Evolutionary conservation across 30 jellyfish, hydroid and myxozoan genomes (phyloP).

Genomic region (Hydra vulgaris): DNA sequence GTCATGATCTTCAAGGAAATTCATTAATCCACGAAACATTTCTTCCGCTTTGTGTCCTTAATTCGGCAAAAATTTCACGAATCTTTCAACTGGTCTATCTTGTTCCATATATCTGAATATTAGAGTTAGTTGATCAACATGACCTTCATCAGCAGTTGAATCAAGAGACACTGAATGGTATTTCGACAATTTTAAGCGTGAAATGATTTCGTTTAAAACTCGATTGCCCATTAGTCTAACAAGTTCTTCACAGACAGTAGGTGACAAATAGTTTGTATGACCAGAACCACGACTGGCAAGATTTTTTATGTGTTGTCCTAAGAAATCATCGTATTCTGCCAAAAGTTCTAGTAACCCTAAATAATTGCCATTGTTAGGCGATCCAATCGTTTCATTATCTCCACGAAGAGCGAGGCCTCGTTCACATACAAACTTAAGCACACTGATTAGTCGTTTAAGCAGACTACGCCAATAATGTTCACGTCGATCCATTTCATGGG

Average conservation of each 20-base stretch:
- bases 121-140: slow-evolving; percentile 4
- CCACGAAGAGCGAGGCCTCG: slow-evolving; percentile 11
- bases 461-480: neutral
- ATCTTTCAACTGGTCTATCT: neutral
- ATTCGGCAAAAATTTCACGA: neutral
- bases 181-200: neutral
- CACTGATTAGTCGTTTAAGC: neutral
- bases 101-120: neutral
- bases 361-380: slow-evolving; percentile 2
- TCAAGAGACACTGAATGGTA: slow-evolving; percentile 10
- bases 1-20: neutral
- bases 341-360: slow-evolving; percentile 1
- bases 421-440: neutral
- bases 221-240: neutral
- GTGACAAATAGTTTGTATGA: neutral
- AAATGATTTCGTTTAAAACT: neutral
- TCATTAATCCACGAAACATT: neutral
- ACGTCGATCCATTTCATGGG: neutral
- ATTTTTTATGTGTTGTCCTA: neutral
- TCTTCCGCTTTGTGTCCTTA: neutral
- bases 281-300: neutral
- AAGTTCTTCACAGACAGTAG: neutral
- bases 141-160: slow-evolving; percentile 4
- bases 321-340: slow-evolving; percentile 3
- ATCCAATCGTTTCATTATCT: neutral